A percentile compares a stretch with the other conserved stretches of the same genome.
Evolutionary conservation across 2,888 invertebrate genomes (phyloP).

Genomic region (Drosophila robusta): DNA sequence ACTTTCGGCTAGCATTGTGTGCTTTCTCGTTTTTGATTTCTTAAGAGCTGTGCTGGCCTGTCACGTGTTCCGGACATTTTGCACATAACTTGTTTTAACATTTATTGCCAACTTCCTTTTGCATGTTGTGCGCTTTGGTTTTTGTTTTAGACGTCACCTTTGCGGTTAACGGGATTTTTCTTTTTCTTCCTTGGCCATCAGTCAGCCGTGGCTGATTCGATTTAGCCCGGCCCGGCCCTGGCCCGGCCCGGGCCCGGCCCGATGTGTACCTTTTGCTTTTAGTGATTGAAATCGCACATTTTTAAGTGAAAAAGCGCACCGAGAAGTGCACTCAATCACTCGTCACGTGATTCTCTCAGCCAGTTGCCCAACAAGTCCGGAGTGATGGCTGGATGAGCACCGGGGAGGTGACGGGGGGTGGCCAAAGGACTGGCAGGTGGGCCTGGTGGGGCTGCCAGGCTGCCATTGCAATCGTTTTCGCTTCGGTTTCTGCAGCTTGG

Average conservation of each 20-base stretch:
- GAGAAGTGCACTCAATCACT: conserved; percentile 79
- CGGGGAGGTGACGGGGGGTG: not conserved
- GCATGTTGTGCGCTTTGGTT: conserved; percentile 25
- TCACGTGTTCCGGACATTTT: conserved; percentile 74
- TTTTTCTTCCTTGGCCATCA: conserved; percentile 27
- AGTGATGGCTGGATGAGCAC: not conserved
- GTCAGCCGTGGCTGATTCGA: conserved; percentile 70
- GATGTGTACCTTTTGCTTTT: conserved; percentile 73
- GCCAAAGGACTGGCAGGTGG: conserved; percentile 19
- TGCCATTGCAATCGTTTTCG: conserved; percentile 33
- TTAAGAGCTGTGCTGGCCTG: conserved; percentile 21
- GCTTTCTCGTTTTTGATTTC: conserved; percentile 10
- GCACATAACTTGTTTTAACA: conserved; percentile 76
- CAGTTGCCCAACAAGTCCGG: conserved; percentile 13
- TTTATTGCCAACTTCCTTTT: conserved; percentile 77
- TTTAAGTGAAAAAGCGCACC: conserved; percentile 80
- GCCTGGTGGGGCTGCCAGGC: conserved; percentile 17
- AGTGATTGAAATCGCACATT: conserved; percentile 82
- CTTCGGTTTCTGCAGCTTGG: conserved; percentile 44
- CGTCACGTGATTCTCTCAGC: conserved; percentile 70
- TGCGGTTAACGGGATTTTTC: conserved; percentile 48
- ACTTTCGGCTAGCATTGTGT: no score
- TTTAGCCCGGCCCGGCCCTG: conserved; percentile 43
- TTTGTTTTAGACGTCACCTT: conserved; percentile 50
- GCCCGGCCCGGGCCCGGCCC: not conserved